Evolutionary conservation across 2,797 vertebrate genomes (phyloP).

Genomic region (Erpetoichthys calabaricus): DNA sequence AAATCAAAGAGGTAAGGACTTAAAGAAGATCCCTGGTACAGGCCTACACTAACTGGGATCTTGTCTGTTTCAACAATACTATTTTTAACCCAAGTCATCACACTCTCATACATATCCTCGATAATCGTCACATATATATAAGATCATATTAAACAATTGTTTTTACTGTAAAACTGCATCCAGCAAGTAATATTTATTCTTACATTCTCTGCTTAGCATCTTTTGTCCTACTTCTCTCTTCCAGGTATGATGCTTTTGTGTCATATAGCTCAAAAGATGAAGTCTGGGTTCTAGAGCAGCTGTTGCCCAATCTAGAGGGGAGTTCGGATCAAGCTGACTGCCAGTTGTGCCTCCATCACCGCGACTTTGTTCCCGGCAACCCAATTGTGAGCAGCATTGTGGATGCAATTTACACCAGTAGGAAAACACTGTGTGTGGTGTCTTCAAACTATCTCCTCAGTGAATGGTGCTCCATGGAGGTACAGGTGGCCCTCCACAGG

Average conservation of each 20-base stretch:
- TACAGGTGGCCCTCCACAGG: conserved; percentile 4
- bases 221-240: not conserved
- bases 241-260: conserved; percentile 12
- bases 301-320: conserved; percentile 4
- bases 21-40: too few species aligned
- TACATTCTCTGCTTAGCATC: not conserved
- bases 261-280: conserved; percentile 13
- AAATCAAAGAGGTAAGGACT: too few species aligned
- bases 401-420: conserved; percentile 4
- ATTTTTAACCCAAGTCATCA: too few species aligned
- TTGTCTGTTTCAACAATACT: too few species aligned
- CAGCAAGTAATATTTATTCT: too few species aligned
- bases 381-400: conserved; percentile 5
- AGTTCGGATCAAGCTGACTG: not conserved
- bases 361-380: conserved; percentile 7
- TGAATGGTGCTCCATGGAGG: conserved; percentile 7
- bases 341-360: conserved; percentile 13
- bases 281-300: conserved; percentile 5
- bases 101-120: too few species aligned
- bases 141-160: too few species aligned
- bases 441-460: conserved; percentile 5
- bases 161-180: too few species aligned
- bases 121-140: too few species aligned
- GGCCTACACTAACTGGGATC: too few species aligned
- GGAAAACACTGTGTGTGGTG: conserved; percentile 2